Evolutionary conservation across 2,797 vertebrate genomes (phyloP).

Genomic region (Amniataba percoides): DNA sequence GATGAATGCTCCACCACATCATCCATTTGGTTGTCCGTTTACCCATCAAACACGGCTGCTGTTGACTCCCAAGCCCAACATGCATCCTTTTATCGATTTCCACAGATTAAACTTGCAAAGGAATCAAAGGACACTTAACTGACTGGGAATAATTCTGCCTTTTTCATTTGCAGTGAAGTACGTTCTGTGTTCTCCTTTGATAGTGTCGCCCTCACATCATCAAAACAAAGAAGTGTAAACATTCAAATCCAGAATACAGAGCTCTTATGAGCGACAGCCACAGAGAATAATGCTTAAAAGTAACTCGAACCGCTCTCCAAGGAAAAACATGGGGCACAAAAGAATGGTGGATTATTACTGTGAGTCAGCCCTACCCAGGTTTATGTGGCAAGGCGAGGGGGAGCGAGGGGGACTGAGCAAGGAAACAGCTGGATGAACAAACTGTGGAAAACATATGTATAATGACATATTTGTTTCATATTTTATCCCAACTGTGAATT

Average conservation of each 20-base stretch:
- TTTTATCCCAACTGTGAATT: slow-evolving; percentile 84
- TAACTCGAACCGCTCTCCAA: slow-evolving; percentile 26
- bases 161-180: slow-evolving; percentile 66
- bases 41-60: slow-evolving; percentile 81
- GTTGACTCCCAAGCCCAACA: slow-evolving; percentile 78
- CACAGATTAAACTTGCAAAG: slow-evolving; percentile 80
- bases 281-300: slow-evolving; percentile 22
- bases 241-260: slow-evolving; percentile 53
- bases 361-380: slow-evolving; percentile 49
- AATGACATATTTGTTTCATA: slow-evolving; percentile 82
- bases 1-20: slow-evolving; percentile 80
- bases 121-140: slow-evolving; percentile 80
- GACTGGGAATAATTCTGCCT: slow-evolving; percentile 74
- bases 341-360: slow-evolving; percentile 51
- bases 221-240: slow-evolving; percentile 63
- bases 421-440: slow-evolving; percentile 79
- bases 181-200: slow-evolving; percentile 59
- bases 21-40: slow-evolving; percentile 81
- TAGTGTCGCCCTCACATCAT: slow-evolving; percentile 56
- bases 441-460: slow-evolving; percentile 75
- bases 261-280: slow-evolving; percentile 23
- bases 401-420: slow-evolving; percentile 13
- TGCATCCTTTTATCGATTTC: slow-evolving; percentile 77
- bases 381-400: slow-evolving; percentile 47
- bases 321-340: slow-evolving; percentile 35